Conservation (phyloP, 2,113 vertebrate species). For the Poeciliopsis prolifica region DNA sequence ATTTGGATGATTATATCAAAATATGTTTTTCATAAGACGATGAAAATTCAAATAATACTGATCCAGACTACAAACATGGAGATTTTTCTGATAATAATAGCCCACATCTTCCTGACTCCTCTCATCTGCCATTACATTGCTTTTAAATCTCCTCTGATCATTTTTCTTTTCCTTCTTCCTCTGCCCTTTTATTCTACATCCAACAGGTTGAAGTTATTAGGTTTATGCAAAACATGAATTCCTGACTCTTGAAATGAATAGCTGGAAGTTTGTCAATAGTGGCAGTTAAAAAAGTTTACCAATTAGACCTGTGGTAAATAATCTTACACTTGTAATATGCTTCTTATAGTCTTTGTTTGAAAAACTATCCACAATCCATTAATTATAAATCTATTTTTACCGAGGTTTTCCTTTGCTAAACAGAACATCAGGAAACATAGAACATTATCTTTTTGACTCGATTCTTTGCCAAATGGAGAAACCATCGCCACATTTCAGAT, state of each 20-base stretch:
- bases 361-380: slow-evolving; percentile 48
- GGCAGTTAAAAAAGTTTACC: not conserved
- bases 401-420: slow-evolving; percentile 23
- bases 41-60: too few relatives aligned
- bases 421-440: slow-evolving; percentile 33
- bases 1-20: too few relatives aligned
- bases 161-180: not conserved
- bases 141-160: not conserved
- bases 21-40: too few relatives aligned
- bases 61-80: too few relatives aligned
- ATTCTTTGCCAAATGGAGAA: not conserved
- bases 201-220: too few relatives aligned
- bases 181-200: not conserved
- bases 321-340: not conserved
- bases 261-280: too few relatives aligned
- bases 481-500: slow-evolving; percentile 18
- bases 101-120: not conserved
- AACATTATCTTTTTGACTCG: slow-evolving; percentile 11
- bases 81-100: not conserved
- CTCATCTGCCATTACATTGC: not conserved
- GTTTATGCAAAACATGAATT: not conserved
- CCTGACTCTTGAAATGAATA: not conserved
- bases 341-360: slow-evolving; percentile 6
- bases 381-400: slow-evolving; percentile 46
- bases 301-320: not conserved